A percentile compares a stretch with the other conserved stretches of the same genome.
Evolutionary conservation across 2,113 vertebrate genomes (phyloP).

Genomic region (Pluvialis apricaria): DNA sequence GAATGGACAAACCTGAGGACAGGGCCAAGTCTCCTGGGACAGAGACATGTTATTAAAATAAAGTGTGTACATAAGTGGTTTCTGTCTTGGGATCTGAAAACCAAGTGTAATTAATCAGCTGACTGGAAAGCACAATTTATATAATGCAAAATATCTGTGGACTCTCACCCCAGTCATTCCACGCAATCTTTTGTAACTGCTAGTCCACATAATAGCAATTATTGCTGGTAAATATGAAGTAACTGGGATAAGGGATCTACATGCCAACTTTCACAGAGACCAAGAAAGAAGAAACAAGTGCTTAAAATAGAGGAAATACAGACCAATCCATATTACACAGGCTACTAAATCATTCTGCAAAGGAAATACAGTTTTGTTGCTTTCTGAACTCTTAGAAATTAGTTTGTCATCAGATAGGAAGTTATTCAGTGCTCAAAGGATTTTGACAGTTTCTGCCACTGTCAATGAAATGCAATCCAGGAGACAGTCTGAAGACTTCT

Average conservation of each 20-base stretch:
- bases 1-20: neutral
- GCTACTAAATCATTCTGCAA: neutral
- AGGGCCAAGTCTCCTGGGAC: neutral
- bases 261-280: neutral
- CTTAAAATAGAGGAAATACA: neutral
- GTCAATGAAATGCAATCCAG: neutral
- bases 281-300: neutral
- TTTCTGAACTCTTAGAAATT: neutral
- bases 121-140: neutral
- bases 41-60: neutral
- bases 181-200: neutral
- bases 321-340: neutral
- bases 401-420: neutral
- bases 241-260: neutral
- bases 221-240: neutral
- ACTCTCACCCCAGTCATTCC: neutral
- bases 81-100: neutral
- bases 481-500: neutral
- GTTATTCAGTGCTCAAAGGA: neutral
- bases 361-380: accelerated
- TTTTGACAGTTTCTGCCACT: neutral
- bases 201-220: neutral
- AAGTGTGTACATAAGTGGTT: neutral
- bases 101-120: neutral
- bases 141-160: neutral